Evolutionary conservation across 2,797 vertebrate genomes (phyloP).

Genomic region (Sylvia borin): DNA sequence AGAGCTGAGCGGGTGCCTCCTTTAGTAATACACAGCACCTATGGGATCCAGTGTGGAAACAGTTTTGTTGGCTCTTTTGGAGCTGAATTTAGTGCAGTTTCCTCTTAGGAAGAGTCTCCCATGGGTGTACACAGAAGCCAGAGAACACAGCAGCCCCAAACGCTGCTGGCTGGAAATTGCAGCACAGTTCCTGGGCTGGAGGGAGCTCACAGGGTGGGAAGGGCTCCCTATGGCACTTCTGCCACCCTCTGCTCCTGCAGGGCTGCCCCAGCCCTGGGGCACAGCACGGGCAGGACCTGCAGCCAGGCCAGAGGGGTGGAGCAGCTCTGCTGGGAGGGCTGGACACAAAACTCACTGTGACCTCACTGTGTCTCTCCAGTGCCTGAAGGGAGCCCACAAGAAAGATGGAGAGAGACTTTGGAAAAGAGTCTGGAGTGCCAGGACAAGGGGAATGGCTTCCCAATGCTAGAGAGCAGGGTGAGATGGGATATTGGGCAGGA

Average conservation of each 20-base stretch:
- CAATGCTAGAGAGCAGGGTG: neutral
- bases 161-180: neutral
- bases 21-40: neutral
- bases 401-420: neutral
- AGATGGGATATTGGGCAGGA: neutral
- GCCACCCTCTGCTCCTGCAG: neutral
- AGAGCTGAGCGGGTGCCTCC: neutral
- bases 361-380: accelerated
- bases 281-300: neutral
- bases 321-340: neutral
- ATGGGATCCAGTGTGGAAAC: neutral
- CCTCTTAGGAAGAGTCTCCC: neutral
- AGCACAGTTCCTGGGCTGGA: neutral
- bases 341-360: neutral
- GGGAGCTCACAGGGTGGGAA: neutral
- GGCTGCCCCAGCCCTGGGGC: neutral
- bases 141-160: neutral
- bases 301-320: neutral
- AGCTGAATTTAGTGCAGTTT: neutral
- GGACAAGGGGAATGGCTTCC: neutral
- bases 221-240: neutral
- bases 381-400: no score
- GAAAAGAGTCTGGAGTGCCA: neutral
- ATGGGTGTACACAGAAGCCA: neutral
- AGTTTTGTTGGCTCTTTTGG: neutral